These are phyloP conservation scores for Podargus strigoides DNA, from an alignment of 2,797 vertebrate species.

Conservation along the genomic window DNA sequence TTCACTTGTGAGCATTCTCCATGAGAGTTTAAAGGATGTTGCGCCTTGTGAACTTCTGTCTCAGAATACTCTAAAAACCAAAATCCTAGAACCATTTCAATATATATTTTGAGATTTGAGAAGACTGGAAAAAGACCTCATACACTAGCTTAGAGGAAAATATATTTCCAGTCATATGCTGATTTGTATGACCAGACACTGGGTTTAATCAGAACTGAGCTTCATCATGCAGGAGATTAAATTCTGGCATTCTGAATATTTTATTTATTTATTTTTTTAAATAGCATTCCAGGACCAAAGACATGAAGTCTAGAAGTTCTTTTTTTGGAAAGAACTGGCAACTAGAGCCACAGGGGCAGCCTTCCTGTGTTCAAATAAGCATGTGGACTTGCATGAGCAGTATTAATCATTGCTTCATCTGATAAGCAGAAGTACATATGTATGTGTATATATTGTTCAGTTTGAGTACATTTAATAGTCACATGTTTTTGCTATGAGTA, in stretches of 20 bases:
- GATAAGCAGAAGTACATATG: neutral
- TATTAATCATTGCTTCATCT: neutral
- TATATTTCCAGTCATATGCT: fast-evolving
- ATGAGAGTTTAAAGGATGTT: neutral
- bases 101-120: neutral
- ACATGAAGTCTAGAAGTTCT: neutral
- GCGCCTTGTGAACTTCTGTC: neutral
- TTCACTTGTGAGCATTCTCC: neutral
- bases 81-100: neutral
- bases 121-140: neutral
- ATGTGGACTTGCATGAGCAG: neutral
- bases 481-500: neutral
- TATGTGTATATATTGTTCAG: neutral
- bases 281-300: neutral
- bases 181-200: neutral
- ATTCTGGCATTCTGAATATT: neutral
- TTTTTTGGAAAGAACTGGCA: neutral
- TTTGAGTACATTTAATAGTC: neutral
- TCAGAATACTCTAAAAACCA: neutral
- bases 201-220: neutral
- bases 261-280: no score
- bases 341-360: neutral
- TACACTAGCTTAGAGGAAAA: neutral
- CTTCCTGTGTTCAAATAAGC: neutral
- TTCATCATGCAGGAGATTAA: neutral